Percentiles rank a stretch among this genome's conserved stretches.
phyloP scores from a whole-genome alignment of 2,888 invertebrate genomes.

The Palloptera scutellata region DNA sequence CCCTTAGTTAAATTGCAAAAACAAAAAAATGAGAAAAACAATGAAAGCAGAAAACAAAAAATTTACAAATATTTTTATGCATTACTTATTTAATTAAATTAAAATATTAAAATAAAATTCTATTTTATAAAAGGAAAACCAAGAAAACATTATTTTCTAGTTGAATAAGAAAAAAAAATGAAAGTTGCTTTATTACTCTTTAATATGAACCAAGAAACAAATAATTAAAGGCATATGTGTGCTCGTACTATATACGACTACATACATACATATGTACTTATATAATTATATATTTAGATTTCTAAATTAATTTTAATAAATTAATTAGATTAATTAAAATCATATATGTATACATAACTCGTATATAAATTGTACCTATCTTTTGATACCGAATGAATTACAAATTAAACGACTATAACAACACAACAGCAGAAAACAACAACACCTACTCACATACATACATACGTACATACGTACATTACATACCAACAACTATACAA shows the following conservation, averaged over 20 bases:
- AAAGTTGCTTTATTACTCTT: too few species aligned
- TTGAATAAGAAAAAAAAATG: too few species aligned
- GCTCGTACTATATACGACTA: too few species aligned
- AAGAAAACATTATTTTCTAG: too few species aligned
- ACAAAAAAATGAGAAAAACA: not conserved
- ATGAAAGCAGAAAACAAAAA: too few species aligned
- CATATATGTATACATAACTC: not conserved
- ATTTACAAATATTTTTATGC: too few species aligned
- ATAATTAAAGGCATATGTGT: too few species aligned
- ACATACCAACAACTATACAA: not conserved
- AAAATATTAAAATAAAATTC: too few species aligned
- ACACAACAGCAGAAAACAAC: slow-evolving; percentile 16
- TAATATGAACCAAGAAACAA: too few species aligned
- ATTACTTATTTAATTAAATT: too few species aligned
- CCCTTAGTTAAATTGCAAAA: slow-evolving; percentile 26
- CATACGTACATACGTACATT: not conserved
- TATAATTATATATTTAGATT: not conserved
- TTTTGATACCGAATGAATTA: slow-evolving; percentile 57
- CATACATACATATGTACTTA: not conserved
- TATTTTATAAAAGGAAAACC: too few species aligned
- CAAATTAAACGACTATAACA: slow-evolving; percentile 57
- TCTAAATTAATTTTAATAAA: not conserved
- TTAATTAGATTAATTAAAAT: not conserved
- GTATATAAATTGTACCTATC: slow-evolving; percentile 55
- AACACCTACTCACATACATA: not conserved